Conservation (phyloP, 2,113 vertebrate genomes). For the Mastomys coucha region DNA sequence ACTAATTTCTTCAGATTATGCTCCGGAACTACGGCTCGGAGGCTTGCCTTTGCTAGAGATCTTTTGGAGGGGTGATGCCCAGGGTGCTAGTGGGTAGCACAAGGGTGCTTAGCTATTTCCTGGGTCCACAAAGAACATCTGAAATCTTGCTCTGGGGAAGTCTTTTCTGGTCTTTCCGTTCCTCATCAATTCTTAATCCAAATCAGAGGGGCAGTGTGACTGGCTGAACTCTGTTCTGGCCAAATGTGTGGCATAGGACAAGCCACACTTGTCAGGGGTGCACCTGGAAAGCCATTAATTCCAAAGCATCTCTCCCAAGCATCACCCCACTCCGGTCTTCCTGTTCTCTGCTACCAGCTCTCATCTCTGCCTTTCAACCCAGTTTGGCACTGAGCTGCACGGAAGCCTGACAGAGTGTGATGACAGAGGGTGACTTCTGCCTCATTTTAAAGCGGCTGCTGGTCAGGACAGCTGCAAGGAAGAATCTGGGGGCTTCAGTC, state of each 20-base stretch:
- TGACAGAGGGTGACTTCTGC: constrained; percentile 52
- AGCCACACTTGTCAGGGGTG: neutral
- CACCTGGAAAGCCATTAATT: neutral
- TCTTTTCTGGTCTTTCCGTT: constrained; percentile 25
- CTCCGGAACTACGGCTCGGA: neutral
- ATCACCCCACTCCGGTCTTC: neutral
- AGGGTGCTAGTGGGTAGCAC: neutral
- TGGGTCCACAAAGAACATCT: neutral
- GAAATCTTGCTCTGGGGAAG: neutral
- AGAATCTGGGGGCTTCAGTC: constrained; percentile 69
- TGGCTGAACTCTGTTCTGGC: neutral
- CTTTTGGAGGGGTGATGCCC: neutral
- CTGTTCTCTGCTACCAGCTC: neutral
- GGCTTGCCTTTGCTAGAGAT: neutral
- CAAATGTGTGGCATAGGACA: neutral
- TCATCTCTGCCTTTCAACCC: constrained; percentile 32
- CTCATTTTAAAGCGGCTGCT: constrained; percentile 67
- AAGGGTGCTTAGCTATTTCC: neutral
- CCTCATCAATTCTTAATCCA: neutral
- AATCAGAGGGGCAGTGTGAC: neutral
- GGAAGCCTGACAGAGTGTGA: constrained; percentile 42
- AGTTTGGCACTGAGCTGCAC: constrained; percentile 30
- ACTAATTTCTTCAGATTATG: neutral
- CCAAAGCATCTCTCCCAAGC: neutral
- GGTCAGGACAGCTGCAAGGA: constrained; percentile 72